Evolutionary conservation across 2,888 invertebrate genomes (phyloP), one percentile per base, ranked within the genome.

Genomic region (Abscondita cerata): DNA sequence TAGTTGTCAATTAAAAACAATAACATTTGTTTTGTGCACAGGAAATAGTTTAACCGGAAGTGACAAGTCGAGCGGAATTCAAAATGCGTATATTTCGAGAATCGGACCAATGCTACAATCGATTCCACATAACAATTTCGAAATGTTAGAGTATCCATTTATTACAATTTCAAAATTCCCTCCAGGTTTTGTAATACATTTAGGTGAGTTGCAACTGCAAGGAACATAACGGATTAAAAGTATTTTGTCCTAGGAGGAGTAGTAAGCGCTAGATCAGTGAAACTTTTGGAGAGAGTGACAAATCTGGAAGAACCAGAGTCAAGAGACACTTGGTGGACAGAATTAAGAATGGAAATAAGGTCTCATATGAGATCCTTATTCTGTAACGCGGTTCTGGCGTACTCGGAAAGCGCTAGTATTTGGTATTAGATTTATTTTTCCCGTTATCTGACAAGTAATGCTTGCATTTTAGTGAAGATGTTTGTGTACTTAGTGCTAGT

Each of bases 301-400:
- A 93, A 92, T 80, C 85, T 91, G 52, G 94, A 96, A 72, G 96
- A 96, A 78, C 93, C 94, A 12, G 95, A 95, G 76, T 90, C 92
- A 1, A 85, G 97, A 40, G 96, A 97, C 73, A 90, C 91, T 1
- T 98, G 98, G 96, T 98, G 98, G 98, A 94, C 92, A 0, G 97
- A 98, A 81, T 84, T 98, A 18, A 83, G 98, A 51, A 95, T 95
- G 79, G 98, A 98, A 84, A 91, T 98, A 59, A 86, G 96, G 0
- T 95, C 97, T 1, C 98, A 98, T 79, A 94, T 95, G 3, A 84
- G 95, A 36, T 92, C 96, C 1, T 83, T 98, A 65, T 92, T 93
- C 9, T 98, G 98, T 74, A 96, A 96, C 78, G 95, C 96, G 3
- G 95, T 98, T 47, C 83, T 98, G 38, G 98, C 95, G 0, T 98